These are phyloP conservation scores for Nesoenas mayeri DNA, from an alignment of 2,113 vertebrate genomes.

Conservation along the genomic window DNA sequence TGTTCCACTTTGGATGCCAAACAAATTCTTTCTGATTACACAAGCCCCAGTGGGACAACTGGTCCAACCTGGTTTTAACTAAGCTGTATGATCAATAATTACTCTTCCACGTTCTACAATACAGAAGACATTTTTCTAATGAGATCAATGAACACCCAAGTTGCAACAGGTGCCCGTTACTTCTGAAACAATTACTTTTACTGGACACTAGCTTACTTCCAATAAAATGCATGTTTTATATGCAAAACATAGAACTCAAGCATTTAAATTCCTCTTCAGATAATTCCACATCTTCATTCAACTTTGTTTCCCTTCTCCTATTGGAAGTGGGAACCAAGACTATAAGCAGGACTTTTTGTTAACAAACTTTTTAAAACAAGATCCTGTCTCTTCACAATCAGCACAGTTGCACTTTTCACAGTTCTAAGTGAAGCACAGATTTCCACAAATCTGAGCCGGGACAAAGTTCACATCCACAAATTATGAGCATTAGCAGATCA, in stretches of 20 bases:
- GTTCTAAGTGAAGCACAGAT: neutral
- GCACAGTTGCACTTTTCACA: accelerated
- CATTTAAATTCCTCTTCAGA: neutral
- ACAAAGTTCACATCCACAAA: neutral
- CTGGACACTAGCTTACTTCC: accelerated
- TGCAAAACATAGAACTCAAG: neutral
- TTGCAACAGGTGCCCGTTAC: neutral
- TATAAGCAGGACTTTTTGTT: accelerated
- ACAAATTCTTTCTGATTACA: neutral
- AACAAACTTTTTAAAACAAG: neutral
- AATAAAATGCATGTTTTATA: accelerated
- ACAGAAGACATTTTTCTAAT: accelerated
- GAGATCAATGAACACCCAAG: neutral
- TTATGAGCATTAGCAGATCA: accelerated
- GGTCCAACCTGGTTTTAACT: neutral
- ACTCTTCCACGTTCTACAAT: neutral
- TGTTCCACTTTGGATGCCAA: neutral
- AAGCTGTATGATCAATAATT: neutral
- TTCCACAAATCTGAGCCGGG: neutral
- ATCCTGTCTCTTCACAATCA: too few species aligned
- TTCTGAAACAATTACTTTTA: neutral
- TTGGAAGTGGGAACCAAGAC: neutral
- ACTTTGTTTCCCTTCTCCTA: neutral
- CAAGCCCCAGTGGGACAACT: neutral
- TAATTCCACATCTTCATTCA: neutral